Evolutionary conservation across 2,113 vertebrate species (phyloP).

Genomic region (Paracanthobrama guichenoti): DNA sequence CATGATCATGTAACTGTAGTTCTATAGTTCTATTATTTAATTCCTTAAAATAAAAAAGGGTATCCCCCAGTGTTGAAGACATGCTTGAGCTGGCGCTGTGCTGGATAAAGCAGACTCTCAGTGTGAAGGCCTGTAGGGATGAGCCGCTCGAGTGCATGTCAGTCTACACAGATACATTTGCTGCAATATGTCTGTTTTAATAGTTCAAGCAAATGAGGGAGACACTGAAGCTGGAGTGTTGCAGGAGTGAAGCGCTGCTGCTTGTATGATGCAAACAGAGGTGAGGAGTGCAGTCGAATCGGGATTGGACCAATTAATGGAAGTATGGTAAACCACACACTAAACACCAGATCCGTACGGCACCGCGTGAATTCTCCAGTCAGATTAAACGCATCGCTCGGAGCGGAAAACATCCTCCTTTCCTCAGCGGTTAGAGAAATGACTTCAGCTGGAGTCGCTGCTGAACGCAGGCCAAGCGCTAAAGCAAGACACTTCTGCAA

Average conservation of each 20-base stretch:
- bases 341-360: background rate
- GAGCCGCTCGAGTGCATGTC: background rate
- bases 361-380: conserved; percentile 29
- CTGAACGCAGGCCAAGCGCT: conserved; percentile 62
- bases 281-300: background rate
- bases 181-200: background rate
- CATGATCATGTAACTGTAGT: too few species aligned
- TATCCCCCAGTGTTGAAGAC: background rate
- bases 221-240: background rate
- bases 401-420: conserved; percentile 36
- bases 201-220: background rate
- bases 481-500: conserved; percentile 64
- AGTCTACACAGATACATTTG: too few species aligned
- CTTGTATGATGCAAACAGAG: background rate
- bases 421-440: conserved; percentile 33
- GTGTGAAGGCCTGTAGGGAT: background rate
- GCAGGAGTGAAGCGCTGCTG: background rate
- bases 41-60: background rate
- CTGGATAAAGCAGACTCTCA: background rate
- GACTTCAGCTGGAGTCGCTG: conserved; percentile 45
- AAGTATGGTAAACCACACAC: background rate
- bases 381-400: conserved; percentile 26
- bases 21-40: background rate
- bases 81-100: background rate
- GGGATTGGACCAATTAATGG: background rate